These are phyloP conservation scores for Nomada goodeniana DNA, from an alignment of 2,888 invertebrate species.

Conservation along the genomic window DNA sequence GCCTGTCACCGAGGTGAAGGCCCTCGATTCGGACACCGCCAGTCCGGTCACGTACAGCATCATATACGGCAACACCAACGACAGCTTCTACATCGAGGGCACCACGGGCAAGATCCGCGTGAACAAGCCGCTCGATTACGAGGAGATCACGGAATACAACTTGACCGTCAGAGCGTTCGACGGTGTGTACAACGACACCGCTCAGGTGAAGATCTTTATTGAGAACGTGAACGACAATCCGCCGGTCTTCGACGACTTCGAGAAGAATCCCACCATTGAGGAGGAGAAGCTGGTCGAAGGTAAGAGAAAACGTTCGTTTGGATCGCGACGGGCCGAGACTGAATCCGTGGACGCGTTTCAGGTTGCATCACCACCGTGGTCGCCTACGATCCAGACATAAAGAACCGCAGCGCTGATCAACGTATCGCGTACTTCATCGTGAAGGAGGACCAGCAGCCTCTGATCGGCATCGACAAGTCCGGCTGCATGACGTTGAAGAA, in stretches of 20 bases:
- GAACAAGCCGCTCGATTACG: constrained; percentile 92
- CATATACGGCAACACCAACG: constrained; percentile 92
- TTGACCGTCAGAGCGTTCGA: constrained; percentile 94
- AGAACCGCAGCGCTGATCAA: constrained; percentile 90
- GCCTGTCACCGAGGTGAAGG: constrained; percentile 94
- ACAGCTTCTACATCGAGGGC: constrained; percentile 94
- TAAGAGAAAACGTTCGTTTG: background rate
- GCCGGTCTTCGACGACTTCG: constrained; percentile 91
- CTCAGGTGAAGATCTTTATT: constrained; percentile 93
- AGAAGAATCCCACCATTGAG: constrained; percentile 90
- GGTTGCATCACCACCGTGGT: constrained; percentile 85
- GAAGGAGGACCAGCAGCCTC: constrained; percentile 89
- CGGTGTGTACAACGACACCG: constrained; percentile 92
- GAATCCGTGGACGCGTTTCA: constrained; percentile 28
- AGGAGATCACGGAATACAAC: constrained; percentile 93
- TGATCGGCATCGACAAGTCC: constrained; percentile 89
- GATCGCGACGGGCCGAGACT: background rate
- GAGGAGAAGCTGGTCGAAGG: constrained; percentile 90
- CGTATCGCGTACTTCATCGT: constrained; percentile 91
- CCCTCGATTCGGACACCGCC: constrained; percentile 94
- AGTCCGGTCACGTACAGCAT: constrained; percentile 95
- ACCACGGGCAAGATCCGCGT: constrained; percentile 94
- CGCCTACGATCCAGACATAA: constrained; percentile 95
- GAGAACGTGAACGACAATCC: constrained; percentile 97
- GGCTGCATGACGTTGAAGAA: constrained; percentile 91